These are phyloP conservation scores for Uromys caudimaculatus DNA, from an alignment of 2,797 vertebrate species.

Conservation along the genomic window DNA sequence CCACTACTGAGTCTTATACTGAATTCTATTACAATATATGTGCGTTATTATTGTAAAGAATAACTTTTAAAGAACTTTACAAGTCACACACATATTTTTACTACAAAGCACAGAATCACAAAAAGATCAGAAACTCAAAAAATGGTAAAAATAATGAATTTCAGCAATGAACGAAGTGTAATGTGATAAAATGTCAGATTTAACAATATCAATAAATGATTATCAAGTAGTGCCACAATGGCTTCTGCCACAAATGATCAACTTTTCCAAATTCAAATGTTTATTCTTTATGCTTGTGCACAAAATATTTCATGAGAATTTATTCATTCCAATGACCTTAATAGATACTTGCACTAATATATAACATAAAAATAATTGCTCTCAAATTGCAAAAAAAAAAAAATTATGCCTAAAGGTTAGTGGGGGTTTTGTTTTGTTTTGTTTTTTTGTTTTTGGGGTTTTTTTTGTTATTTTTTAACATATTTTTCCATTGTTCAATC, in stretches of 20 bases:
- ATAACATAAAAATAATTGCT: background rate
- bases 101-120: rapidly evolving
- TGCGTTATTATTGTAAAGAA: background rate
- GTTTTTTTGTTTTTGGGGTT: background rate
- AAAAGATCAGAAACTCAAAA: background rate
- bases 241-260: background rate
- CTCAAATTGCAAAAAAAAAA: background rate
- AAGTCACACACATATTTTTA: background rate
- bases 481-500: conserved; percentile 7
- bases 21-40: background rate
- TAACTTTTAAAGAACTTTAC: background rate
- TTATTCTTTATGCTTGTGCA: background rate
- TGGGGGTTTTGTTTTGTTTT: background rate
- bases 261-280: background rate
- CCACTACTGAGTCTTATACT: background rate
- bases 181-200: background rate
- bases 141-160: background rate
- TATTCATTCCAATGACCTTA: background rate
- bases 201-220: background rate
- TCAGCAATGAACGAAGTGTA: background rate
- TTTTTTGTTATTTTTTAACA: background rate
- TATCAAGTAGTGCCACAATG: background rate
- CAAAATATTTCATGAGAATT: background rate
- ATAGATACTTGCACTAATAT: background rate
- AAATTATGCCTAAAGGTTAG: background rate